Conservation (phyloP, 2,888 invertebrate species). For the Polymixis lichenea region DNA sequence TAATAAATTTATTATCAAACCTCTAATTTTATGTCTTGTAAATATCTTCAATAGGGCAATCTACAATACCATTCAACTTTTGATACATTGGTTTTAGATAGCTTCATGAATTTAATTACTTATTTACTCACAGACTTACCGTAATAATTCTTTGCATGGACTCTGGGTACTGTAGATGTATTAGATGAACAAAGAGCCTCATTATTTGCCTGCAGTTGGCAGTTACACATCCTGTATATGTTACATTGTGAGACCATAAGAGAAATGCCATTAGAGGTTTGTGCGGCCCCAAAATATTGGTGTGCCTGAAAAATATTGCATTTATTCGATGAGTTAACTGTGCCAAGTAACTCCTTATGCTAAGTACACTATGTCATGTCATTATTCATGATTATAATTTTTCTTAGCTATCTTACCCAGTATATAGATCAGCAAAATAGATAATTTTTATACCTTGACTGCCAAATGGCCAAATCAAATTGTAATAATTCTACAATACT, state of each 20-base stretch:
- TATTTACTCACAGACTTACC: constrained; percentile 80
- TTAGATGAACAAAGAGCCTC: constrained; percentile 78
- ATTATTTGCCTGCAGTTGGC: constrained; percentile 81
- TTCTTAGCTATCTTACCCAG: too few relatives aligned
- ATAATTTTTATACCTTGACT: constrained; percentile 81
- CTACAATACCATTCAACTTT: not conserved
- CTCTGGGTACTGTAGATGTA: constrained; percentile 84
- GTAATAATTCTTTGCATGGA: constrained; percentile 78
- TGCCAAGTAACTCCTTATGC: too few relatives aligned
- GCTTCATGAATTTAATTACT: not conserved
- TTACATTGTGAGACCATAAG: constrained; percentile 80
- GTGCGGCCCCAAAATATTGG: constrained; percentile 78
- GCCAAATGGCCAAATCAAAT: constrained; percentile 90
- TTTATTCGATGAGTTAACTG: too few relatives aligned
- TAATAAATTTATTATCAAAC: not conserved
- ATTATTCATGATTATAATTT: too few relatives aligned
- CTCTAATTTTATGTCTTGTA: not conserved
- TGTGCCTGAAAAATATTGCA: constrained; percentile 75
- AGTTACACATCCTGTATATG: constrained; percentile 80
- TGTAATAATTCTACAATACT: constrained; percentile 89
- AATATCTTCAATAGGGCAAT: not conserved
- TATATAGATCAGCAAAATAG: too few relatives aligned
- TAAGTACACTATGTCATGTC: too few relatives aligned
- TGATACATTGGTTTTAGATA: not conserved
- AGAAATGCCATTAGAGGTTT: constrained; percentile 83